These are phyloP conservation scores for Deroplatys truncata DNA, from an alignment of 2,888 invertebrate genomes.

Conservation along the genomic window DNA sequence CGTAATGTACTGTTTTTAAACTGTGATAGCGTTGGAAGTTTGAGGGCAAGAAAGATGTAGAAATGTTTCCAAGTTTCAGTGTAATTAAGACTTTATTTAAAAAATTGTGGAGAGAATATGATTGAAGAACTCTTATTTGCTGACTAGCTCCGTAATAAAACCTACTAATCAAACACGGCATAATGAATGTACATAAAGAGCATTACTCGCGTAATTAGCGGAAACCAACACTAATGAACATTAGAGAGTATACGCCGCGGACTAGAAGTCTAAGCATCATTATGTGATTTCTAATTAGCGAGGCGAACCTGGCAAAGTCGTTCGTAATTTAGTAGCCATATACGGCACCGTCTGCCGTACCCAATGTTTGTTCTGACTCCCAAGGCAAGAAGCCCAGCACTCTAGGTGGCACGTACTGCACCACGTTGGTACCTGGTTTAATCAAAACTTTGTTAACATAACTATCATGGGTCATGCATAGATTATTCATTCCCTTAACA, in stretches of 20 bases:
- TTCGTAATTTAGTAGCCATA: neutral
- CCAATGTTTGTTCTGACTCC: neutral
- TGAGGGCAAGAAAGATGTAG: too few species aligned
- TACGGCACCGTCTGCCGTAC: neutral
- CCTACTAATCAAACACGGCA: too few species aligned
- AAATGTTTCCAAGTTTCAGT: too few species aligned
- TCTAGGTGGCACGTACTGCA: neutral
- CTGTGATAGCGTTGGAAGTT: too few species aligned
- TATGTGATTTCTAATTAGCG: neutral
- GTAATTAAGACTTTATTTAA: too few species aligned
- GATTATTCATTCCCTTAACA: neutral
- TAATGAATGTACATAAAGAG: too few species aligned
- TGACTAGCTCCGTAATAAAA: too few species aligned
- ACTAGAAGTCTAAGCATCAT: neutral
- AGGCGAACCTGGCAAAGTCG: neutral
- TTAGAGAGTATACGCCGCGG: neutral
- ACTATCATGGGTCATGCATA: neutral
- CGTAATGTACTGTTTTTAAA: too few species aligned
- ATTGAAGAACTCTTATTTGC: too few species aligned
- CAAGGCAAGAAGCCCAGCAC: neutral
- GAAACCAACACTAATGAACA: neutral
- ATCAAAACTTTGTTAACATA: neutral
- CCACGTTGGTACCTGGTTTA: neutral
- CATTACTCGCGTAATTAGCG: too few species aligned
- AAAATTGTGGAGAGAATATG: too few species aligned